phyloP scores from a whole-genome alignment of 2,797 vertebrate genomes.

The Clarias laeviceps region DNA sequence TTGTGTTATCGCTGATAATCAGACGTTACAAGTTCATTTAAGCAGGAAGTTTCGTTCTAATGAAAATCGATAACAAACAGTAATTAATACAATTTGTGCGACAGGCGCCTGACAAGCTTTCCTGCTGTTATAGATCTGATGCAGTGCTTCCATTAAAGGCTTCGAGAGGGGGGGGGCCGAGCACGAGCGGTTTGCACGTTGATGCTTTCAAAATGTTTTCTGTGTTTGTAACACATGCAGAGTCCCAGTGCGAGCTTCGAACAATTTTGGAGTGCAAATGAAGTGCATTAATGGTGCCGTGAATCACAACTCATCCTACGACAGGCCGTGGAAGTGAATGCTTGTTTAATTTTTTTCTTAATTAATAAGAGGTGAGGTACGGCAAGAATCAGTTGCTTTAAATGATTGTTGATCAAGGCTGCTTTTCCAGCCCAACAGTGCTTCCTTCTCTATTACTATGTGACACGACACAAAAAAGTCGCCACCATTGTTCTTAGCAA shows the following conservation, averaged over 20 bases:
- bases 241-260: slow-evolving; percentile 48
- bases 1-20: background rate
- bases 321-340: background rate
- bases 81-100: slow-evolving; percentile 9
- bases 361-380: background rate
- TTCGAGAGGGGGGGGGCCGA: slow-evolving; percentile 49
- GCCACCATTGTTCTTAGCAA: slow-evolving; percentile 44
- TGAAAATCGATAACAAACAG: background rate
- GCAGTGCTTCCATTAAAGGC: slow-evolving; percentile 34
- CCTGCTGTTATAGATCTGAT: background rate
- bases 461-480: slow-evolving; percentile 25
- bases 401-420: slow-evolving; percentile 54
- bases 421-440: slow-evolving; percentile 45
- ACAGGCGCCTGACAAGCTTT: background rate
- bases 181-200: slow-evolving; percentile 51
- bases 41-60: background rate
- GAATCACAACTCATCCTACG: slow-evolving; percentile 38
- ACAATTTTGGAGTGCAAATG: slow-evolving; percentile 54
- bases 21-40: background rate
- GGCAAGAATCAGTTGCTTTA: slow-evolving; percentile 23
- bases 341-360: background rate
- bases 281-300: slow-evolving; percentile 39
- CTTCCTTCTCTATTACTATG: slow-evolving; percentile 40
- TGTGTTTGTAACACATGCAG: slow-evolving; percentile 60
- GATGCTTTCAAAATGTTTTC: slow-evolving; percentile 60